Percentiles rank a stretch among this genome's conserved stretches.
These are phyloP conservation scores for Phrynocephalus vlangalii DNA, from an alignment of 2,797 vertebrate genomes.

Conservation along the genomic window DNA sequence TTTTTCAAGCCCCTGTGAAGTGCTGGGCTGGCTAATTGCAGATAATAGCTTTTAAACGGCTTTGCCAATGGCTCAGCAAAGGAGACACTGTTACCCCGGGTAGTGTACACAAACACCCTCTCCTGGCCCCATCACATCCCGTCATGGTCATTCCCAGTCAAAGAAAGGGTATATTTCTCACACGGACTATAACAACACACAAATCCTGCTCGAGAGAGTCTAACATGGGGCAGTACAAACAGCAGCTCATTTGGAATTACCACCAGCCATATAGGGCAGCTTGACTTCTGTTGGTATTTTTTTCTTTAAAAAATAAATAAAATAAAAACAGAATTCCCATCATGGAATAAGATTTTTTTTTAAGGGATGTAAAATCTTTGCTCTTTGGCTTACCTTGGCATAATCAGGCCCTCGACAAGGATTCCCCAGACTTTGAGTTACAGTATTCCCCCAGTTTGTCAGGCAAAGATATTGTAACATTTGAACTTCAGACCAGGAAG, in stretches of 20 bases:
- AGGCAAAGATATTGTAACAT: neutral
- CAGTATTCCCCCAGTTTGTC: no score
- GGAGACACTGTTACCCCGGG: neutral
- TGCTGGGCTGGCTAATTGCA: neutral
- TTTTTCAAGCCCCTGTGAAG: neutral
- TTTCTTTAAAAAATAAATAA: no score
- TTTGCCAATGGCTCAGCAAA: neutral
- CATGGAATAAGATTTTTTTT: no score
- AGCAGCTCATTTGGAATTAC: neutral
- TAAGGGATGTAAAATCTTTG: no score
- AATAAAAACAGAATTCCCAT: no score
- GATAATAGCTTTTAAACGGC: neutral
- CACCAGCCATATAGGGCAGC: neutral
- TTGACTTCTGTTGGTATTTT: no score
- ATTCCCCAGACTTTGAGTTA: no score
- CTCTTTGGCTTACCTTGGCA: no score
- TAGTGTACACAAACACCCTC: no score
- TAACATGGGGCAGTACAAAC: neutral
- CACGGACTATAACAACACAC: neutral
- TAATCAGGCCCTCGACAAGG: no score
- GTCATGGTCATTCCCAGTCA: neutral
- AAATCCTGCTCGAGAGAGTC: neutral
- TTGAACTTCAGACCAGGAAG: no score
- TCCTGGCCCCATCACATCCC: no score
- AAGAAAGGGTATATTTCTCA: neutral